Percentiles rank a stretch among this genome's conserved stretches.
Conservation (phyloP, 2,113 vertebrate species). For the Corythaeola cristata region DNA sequence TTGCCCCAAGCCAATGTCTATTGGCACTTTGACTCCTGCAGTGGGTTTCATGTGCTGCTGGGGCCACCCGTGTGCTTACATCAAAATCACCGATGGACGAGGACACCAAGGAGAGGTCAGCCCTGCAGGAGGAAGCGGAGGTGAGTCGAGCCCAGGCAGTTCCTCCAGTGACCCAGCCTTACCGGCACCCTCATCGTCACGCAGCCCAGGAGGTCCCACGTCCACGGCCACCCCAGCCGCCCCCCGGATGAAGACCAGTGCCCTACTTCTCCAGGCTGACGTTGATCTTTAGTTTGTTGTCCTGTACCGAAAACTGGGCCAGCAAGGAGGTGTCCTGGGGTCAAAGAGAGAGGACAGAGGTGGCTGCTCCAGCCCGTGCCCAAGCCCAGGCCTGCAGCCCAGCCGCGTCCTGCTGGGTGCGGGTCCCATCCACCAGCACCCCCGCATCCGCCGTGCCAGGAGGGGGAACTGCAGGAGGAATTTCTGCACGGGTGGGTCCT, state of each 20-base stretch:
- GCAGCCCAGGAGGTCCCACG: not conserved
- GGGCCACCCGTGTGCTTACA: conserved; percentile 33
- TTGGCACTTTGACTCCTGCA: not conserved
- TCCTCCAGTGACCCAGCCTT: not conserved
- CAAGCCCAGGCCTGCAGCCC: not conserved
- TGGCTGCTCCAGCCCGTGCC: not conserved
- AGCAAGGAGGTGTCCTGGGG: conserved; percentile 47
- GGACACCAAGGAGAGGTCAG: conserved; percentile 56
- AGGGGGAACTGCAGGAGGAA: not conserved
- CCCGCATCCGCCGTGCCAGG: rapidly evolving
- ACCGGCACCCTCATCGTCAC: rapidly evolving
- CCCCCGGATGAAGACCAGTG: not conserved
- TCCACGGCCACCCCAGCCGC: not conserved
- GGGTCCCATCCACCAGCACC: not conserved
- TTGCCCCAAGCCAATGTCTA: not conserved
- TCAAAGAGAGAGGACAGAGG: not conserved
- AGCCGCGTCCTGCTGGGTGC: rapidly evolving
- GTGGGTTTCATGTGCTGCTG: rapidly evolving
- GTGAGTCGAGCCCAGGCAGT: not conserved
- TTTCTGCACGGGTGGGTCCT: not conserved
- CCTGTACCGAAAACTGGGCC: conserved; percentile 61
- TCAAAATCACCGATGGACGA: conserved; percentile 66
- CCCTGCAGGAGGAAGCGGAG: conserved; percentile 31
- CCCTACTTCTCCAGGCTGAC: conserved; percentile 65
- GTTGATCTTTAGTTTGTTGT: conserved; percentile 61